Percentiles rank a stretch among this genome's conserved stretches.
Conservation (phyloP, 2,113 vertebrate genomes). For the Garra rufa region DNA sequence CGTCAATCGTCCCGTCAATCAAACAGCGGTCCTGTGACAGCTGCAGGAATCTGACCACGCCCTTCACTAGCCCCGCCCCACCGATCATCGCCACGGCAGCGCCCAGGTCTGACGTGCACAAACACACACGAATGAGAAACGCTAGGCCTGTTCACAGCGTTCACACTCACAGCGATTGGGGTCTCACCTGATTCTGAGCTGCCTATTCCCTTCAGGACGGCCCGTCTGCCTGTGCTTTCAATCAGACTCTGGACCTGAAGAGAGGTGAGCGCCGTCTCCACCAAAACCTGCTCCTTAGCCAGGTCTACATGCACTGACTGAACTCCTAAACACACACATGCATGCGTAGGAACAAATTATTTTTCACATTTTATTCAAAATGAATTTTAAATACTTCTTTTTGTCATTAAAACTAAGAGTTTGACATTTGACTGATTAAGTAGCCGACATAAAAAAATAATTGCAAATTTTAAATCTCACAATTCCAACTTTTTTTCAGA, state of each 20-base stretch:
- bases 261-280: constrained; percentile 79
- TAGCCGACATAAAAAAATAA: no score
- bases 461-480: no score
- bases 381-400: no score
- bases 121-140: not conserved
- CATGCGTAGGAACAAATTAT: not conserved
- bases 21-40: constrained; percentile 77
- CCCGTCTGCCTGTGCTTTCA: constrained; percentile 81
- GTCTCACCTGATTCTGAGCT: constrained; percentile 69
- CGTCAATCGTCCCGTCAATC: constrained; percentile 88
- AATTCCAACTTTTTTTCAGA: no score
- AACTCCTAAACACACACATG: constrained; percentile 72
- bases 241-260: constrained; percentile 81
- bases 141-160: not conserved
- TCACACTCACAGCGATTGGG: not conserved
- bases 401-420: no score
- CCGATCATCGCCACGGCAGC: constrained; percentile 85
- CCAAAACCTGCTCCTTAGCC: constrained; percentile 80
- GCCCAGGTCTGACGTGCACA: constrained; percentile 71
- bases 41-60: constrained; percentile 88
- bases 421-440: no score
- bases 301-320: constrained; percentile 76
- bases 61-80: constrained; percentile 72
- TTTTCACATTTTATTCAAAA: no score
- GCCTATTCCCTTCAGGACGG: constrained; percentile 87